Evolutionary conservation across 1,140 invertebrate genomes (phyloP).

Genomic region (Streblospio benedicti): DNA sequence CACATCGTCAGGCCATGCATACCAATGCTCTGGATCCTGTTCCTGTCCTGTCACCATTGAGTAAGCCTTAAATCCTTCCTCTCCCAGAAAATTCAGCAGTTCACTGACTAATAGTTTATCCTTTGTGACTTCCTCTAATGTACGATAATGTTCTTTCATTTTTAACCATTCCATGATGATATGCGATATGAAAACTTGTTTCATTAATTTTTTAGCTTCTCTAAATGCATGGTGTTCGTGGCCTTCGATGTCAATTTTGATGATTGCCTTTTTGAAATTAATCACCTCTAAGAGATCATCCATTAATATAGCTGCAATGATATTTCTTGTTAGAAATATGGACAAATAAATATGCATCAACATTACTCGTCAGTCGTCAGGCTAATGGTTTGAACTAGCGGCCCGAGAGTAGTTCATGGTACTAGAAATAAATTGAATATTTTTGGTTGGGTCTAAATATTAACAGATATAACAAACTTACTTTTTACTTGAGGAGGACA

Average conservation of each 20-base stretch:
- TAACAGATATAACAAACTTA: background rate
- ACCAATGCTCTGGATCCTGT: slow-evolving; percentile 6
- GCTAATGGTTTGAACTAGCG: slow-evolving; percentile 1
- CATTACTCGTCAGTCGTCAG: slow-evolving; percentile 1
- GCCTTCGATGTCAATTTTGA: slow-evolving; percentile 21
- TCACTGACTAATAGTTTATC: slow-evolving; percentile 11
- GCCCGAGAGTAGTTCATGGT: slow-evolving; percentile 14
- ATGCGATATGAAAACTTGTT: slow-evolving; percentile 17
- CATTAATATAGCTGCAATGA: slow-evolving; percentile 5
- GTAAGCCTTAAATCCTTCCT: background rate
- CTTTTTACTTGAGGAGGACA: background rate
- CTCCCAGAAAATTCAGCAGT: slow-evolving; percentile 6
- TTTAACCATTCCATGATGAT: slow-evolving; percentile 28
- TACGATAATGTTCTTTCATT: slow-evolving; percentile 10
- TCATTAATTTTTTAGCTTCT: slow-evolving; percentile 10
- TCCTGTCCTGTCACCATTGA: background rate
- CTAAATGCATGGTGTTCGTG: slow-evolving; percentile 19
- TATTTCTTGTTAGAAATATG: too few relatives aligned
- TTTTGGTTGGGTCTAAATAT: background rate
- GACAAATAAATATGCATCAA: too few relatives aligned
- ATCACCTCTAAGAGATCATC: slow-evolving; percentile 16
- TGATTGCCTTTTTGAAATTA: slow-evolving; percentile 11
- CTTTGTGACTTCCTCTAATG: background rate
- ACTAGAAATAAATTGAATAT: too few relatives aligned
- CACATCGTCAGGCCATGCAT: slow-evolving; percentile 16